phyloP scores from a whole-genome alignment of 2,888 invertebrate genomes.

The Drosophila parthenogenetica region DNA sequence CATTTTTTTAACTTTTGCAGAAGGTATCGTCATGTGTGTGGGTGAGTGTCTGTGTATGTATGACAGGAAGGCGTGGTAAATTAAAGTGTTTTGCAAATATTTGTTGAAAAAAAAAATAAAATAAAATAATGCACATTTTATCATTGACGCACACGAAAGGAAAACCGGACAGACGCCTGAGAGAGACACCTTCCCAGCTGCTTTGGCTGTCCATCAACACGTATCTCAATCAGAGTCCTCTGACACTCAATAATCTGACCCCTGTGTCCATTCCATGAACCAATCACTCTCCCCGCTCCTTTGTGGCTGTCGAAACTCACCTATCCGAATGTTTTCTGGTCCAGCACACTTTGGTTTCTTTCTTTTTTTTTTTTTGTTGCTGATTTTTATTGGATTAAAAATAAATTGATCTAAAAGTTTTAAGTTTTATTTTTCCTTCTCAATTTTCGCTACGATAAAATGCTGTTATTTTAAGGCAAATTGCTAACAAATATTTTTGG shows the following conservation, averaged over 20 bases:
- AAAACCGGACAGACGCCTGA: constrained; percentile 1
- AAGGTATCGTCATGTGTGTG: neutral
- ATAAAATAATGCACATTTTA: constrained; percentile 52
- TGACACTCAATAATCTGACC: constrained; percentile 41
- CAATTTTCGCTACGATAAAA: neutral
- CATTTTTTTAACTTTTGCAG: constrained; percentile 30
- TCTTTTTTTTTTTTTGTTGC: neutral
- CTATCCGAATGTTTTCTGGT: constrained; percentile 41
- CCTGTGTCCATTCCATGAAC: too few species aligned
- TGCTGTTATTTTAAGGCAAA: neutral
- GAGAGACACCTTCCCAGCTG: constrained; percentile 17
- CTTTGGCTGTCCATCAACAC: constrained; percentile 55
- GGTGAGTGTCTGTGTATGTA: constrained; percentile 8
- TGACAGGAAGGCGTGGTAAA: constrained; percentile 40
- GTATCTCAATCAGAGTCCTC: constrained; percentile 57
- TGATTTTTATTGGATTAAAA: constrained; percentile 58
- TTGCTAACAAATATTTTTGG: neutral
- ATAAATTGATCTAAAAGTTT: constrained; percentile 44
- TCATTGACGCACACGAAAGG: constrained; percentile 38
- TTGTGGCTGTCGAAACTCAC: constrained; percentile 13
- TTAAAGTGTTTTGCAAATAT: constrained; percentile 69
- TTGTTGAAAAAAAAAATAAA: constrained; percentile 42
- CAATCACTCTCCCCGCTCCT: too few species aligned
- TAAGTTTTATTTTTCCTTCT: constrained; percentile 7
- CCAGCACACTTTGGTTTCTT: constrained; percentile 33